Conservation (phyloP, 2,797 vertebrate genomes). For the Diceros bicornis region DNA sequence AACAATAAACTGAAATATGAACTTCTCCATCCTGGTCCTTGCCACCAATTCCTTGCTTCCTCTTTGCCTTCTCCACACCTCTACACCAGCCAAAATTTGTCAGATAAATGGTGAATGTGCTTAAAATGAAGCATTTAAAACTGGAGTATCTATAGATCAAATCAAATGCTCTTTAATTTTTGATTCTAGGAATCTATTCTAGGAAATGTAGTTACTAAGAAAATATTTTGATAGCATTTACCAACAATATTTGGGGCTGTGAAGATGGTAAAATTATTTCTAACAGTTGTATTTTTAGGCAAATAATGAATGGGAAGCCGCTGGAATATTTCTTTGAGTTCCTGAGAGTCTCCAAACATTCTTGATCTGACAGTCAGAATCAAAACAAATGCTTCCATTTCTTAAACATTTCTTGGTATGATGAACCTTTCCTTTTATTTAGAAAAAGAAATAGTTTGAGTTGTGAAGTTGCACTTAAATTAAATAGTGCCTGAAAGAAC, state of each 20-base stretch:
- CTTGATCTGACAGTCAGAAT: conserved; percentile 48
- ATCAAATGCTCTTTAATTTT: conserved; percentile 38
- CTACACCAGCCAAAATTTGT: not conserved
- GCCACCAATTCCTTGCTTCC: not conserved
- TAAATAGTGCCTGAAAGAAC: conserved; percentile 22
- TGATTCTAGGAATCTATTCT: conserved; percentile 28
- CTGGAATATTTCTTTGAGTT: conserved; percentile 38
- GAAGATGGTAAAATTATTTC: conserved; percentile 43
- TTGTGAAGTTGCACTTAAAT: conserved; percentile 3
- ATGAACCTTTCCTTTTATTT: conserved; percentile 56
- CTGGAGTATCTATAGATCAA: not conserved
- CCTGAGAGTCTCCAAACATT: conserved; percentile 27
- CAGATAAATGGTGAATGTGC: not conserved
- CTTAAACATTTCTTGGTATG: conserved; percentile 52
- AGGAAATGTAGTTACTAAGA: conserved; percentile 25
- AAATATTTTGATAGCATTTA: conserved; percentile 42
- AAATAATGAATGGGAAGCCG: conserved; percentile 29
- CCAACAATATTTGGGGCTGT: not conserved
- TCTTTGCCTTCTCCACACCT: not conserved
- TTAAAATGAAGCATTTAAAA: not conserved
- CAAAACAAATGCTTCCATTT: conserved; percentile 66
- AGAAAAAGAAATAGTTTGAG: conserved; percentile 47
- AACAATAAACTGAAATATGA: not conserved
- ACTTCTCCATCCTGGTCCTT: not conserved
- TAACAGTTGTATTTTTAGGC: not conserved